These are phyloP conservation scores for Cisticola juncidis DNA, from an alignment of 2,113 vertebrate species.

Conservation along the genomic window DNA sequence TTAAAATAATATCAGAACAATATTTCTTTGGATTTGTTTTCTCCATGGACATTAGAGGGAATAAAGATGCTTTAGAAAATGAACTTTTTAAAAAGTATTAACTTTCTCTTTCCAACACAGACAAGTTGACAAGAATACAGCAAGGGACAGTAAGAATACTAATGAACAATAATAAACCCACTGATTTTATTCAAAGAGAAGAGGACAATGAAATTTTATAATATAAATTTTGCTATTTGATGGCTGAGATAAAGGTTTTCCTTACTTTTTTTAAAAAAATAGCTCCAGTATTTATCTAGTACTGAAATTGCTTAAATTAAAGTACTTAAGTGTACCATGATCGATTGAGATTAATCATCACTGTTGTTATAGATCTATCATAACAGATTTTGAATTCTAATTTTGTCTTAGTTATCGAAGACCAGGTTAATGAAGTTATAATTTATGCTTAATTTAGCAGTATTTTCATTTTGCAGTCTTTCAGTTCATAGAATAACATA, in stretches of 20 bases:
- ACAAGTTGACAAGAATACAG: neutral
- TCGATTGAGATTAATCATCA: conserved; percentile 2
- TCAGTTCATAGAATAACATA: neutral
- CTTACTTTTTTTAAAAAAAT: neutral
- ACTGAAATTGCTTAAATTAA: neutral
- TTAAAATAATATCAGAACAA: neutral
- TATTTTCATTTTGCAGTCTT: neutral
- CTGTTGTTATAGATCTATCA: neutral
- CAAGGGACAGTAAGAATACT: neutral
- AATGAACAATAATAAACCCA: neutral
- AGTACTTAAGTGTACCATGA: neutral
- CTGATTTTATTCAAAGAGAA: neutral
- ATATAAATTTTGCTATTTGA: neutral
- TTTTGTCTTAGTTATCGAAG: conserved; percentile 4
- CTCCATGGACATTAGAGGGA: neutral
- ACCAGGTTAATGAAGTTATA: neutral
- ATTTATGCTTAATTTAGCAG: neutral
- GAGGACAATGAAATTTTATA: neutral
- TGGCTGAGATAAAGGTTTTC: neutral
- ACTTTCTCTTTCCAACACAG: neutral
- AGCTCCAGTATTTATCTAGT: neutral
- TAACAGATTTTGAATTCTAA: neutral
- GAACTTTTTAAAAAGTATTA: neutral
- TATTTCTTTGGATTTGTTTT: neutral
- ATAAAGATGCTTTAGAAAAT: neutral